Evolutionary conservation across 2,113 vertebrate genomes (phyloP).

Genomic region (Etheostoma cragini): DNA sequence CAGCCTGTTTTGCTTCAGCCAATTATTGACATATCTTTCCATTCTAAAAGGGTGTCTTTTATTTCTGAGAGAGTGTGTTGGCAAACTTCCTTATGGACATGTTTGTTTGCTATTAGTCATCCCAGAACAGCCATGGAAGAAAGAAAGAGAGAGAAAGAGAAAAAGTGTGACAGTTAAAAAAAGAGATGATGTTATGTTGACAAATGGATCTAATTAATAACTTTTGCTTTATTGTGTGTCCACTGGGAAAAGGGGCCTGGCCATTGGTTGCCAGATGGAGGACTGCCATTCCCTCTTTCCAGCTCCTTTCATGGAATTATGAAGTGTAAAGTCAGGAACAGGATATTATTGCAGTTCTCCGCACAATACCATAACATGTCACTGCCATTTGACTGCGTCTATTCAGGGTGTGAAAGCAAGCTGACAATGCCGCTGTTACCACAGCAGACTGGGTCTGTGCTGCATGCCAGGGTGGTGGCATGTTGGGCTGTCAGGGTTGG

Average conservation of each 20-base stretch:
- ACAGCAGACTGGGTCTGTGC: slow-evolving; percentile 59
- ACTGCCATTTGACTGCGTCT: slow-evolving; percentile 65
- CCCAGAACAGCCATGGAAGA: slow-evolving; percentile 46
- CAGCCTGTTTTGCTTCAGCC: slow-evolving; percentile 66
- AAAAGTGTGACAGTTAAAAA: slow-evolving; percentile 47
- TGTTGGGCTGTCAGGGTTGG: slow-evolving; percentile 35
- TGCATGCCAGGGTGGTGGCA: slow-evolving; percentile 57
- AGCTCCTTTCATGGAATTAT: slow-evolving; percentile 77
- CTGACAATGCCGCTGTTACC: slow-evolving; percentile 68
- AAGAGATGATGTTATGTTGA: slow-evolving; percentile 67
- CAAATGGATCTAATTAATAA: slow-evolving; percentile 82
- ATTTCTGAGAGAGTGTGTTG: slow-evolving; percentile 49
- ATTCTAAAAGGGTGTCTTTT: slow-evolving; percentile 54
- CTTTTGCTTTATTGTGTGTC: slow-evolving; percentile 68
- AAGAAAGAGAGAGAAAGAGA: slow-evolving; percentile 15
- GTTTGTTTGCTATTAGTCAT: slow-evolving; percentile 77
- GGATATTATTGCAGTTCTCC: slow-evolving; percentile 82
- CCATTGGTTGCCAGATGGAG: slow-evolving; percentile 70
- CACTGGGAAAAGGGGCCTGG: slow-evolving; percentile 53
- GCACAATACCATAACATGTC: slow-evolving; percentile 77
- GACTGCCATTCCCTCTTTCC: slow-evolving; percentile 54
- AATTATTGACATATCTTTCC: slow-evolving; percentile 59
- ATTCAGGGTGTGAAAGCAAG: slow-evolving; percentile 70
- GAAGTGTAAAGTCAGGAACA: slow-evolving; percentile 81
- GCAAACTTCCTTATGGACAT: slow-evolving; percentile 57